Conservation (phyloP, 2,113 vertebrate species). For the Melanerpes formicivorus region DNA sequence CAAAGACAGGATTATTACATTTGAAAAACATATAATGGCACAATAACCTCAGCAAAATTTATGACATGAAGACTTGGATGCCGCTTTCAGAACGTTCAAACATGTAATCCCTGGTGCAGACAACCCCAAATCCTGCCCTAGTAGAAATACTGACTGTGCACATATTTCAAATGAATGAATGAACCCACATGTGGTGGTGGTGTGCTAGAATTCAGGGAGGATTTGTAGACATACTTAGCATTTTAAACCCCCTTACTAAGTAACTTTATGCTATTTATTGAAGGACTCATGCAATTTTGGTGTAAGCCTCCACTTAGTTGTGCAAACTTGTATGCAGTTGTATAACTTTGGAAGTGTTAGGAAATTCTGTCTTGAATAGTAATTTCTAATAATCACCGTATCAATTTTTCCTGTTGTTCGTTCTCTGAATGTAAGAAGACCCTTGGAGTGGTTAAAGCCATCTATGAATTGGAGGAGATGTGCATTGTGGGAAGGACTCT, state of each 20-base stretch:
- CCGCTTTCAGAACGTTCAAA: not conserved
- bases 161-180: not conserved
- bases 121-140: not conserved
- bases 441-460: not conserved
- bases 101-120: not conserved
- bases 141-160: not conserved
- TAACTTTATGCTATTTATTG: not conserved
- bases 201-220: not conserved
- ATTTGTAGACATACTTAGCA: not conserved
- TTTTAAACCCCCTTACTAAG: not conserved
- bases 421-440: not conserved
- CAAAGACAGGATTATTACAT: not conserved
- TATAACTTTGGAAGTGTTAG: not conserved
- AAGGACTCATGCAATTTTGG: not conserved
- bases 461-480: not conserved
- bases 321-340: not conserved
- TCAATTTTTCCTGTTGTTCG: not conserved
- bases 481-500: not conserved
- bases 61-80: not conserved
- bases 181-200: fast-evolving
- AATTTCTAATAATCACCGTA: not conserved
- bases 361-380: not conserved
- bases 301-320: not conserved
- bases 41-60: not conserved
- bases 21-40: not conserved